phyloP scores from a whole-genome alignment of 2,113 vertebrate genomes.

The Trochalopteron elliotii region DNA sequence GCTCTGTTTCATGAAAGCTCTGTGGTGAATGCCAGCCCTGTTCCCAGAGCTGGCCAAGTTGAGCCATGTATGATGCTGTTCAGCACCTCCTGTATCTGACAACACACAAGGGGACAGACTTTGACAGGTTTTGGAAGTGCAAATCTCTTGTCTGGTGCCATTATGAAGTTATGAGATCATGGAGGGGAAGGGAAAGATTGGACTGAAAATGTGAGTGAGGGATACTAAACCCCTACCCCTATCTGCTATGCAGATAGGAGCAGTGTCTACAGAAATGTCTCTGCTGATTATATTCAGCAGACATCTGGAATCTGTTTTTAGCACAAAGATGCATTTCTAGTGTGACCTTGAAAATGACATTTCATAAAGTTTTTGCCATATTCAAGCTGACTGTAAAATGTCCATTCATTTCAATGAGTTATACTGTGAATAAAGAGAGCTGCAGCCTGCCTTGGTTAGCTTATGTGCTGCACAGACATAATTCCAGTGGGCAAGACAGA shows the following conservation, averaged over 20 bases:
- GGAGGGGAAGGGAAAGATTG: background rate
- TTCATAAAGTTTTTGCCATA: background rate
- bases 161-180: background rate
- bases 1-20: background rate
- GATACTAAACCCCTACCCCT: background rate
- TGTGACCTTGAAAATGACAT: constrained; percentile 3
- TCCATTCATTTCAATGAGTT: background rate
- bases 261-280: background rate
- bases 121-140: background rate
- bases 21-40: background rate
- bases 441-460: background rate
- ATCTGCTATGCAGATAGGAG: background rate
- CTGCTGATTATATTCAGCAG: background rate
- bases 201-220: background rate
- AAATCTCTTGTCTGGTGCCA: background rate
- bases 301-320: constrained; percentile 26
- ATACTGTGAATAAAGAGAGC: background rate
- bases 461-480: background rate
- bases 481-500: background rate
- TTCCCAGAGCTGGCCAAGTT: background rate
- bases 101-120: accelerated
- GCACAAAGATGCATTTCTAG: background rate
- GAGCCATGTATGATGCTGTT: background rate
- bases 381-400: background rate
- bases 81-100: background rate